phyloP scores from a whole-genome alignment of 2,113 vertebrate genomes.

The Brachypteracias leptosomus region DNA sequence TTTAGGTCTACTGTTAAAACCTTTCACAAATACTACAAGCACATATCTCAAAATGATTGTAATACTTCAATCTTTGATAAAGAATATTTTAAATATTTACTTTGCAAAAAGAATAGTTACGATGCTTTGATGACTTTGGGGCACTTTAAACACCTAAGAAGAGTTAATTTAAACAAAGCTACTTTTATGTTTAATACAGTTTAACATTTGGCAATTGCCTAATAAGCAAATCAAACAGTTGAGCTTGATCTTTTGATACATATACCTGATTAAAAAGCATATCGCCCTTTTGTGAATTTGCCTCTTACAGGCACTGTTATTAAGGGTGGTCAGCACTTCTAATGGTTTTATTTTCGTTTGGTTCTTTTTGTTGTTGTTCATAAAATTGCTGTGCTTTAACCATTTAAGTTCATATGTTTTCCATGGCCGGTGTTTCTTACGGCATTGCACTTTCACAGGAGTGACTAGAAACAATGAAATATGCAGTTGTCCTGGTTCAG shows the following conservation, averaged over 20 bases:
- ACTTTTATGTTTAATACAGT: background rate
- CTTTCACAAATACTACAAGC: background rate
- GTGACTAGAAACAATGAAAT: background rate
- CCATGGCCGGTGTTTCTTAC: background rate
- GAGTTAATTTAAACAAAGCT: conserved; percentile 15
- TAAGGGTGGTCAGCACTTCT: background rate
- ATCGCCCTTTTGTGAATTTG: background rate
- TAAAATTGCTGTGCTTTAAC: background rate
- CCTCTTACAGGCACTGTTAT: background rate
- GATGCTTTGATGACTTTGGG: background rate
- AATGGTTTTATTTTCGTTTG: background rate
- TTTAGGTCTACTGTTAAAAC: background rate
- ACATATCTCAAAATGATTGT: background rate
- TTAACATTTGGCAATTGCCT: background rate
- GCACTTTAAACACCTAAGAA: background rate
- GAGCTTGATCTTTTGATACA: background rate
- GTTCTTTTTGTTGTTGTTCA: background rate
- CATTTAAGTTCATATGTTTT: background rate
- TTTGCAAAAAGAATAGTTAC: conserved; percentile 2
- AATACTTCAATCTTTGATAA: background rate
- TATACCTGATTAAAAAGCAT: background rate
- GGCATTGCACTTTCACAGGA: background rate
- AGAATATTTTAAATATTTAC: conserved; percentile 46
- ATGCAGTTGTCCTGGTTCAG: no score
- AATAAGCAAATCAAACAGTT: conserved; percentile 25